These are phyloP conservation scores for Unio pictorum DNA, from an alignment of 2,888 invertebrate genomes.

Conservation along the genomic window DNA sequence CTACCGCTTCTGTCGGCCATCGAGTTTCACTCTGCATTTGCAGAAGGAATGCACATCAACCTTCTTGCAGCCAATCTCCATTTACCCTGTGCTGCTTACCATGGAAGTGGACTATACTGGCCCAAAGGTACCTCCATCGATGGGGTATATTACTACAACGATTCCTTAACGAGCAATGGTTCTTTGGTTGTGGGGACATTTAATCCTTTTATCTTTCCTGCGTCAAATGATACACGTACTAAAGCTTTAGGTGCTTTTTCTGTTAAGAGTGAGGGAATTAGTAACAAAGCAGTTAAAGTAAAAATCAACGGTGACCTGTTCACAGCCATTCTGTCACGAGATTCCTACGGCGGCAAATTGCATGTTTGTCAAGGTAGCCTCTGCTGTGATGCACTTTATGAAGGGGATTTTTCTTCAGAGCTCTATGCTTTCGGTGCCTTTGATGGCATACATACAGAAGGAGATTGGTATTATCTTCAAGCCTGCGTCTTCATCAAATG, in stretches of 20 bases:
- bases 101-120: conserved; percentile 33
- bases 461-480: conserved; percentile 18
- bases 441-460: conserved; percentile 23
- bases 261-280: too few relatives aligned
- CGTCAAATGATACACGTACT: not conserved
- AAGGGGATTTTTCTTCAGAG: conserved; percentile 12
- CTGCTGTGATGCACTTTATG: conserved; percentile 20
- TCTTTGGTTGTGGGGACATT: conserved; percentile 18
- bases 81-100: conserved; percentile 11
- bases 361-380: conserved; percentile 22
- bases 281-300: not conserved
- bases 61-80: conserved; percentile 27
- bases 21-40: conserved; percentile 29
- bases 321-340: conserved; percentile 6
- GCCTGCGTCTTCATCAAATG: conserved; percentile 25
- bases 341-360: conserved; percentile 4
- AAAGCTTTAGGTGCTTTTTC: too few relatives aligned
- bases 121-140: conserved; percentile 26
- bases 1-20: conserved; percentile 25
- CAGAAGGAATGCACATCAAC: conserved; percentile 25
- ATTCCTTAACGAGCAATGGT: conserved; percentile 9
- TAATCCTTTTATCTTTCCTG: conserved; percentile 9
- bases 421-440: conserved; percentile 25
- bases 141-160: conserved; percentile 16
- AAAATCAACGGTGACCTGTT: conserved; percentile 24